Conservation (phyloP, 64 coral and sea anemone species). For the Pocillopora verrucosa region DNA sequence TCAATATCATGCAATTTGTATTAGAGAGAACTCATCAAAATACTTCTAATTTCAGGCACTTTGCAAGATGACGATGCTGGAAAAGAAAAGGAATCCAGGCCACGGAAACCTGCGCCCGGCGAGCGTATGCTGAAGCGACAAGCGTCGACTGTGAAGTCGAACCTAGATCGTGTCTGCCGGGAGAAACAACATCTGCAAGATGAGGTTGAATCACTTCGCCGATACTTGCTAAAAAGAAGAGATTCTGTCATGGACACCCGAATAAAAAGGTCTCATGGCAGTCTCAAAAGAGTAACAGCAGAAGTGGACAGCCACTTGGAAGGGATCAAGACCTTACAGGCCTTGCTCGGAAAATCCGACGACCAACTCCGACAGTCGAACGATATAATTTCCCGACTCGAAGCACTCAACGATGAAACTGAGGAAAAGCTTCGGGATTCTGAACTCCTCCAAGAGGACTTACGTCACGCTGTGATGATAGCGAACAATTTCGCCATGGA, state of each 20-base stretch:
- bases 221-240: slow-evolving; percentile 43
- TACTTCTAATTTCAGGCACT: slow-evolving; percentile 5
- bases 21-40: neutral
- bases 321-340: slow-evolving; percentile 62
- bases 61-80: neutral
- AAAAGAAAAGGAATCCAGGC: slow-evolving; percentile 17
- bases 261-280: slow-evolving; percentile 33
- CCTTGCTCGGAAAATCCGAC: slow-evolving; percentile 57
- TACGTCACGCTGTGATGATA: slow-evolving; percentile 60
- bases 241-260: slow-evolving; percentile 44
- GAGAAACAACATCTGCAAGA: slow-evolving; percentile 68
- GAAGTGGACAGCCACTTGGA: slow-evolving; percentile 41
- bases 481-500: slow-evolving; percentile 66
- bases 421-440: slow-evolving; percentile 62
- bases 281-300: neutral
- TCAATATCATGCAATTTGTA: neutral
- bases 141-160: slow-evolving; percentile 50
- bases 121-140: slow-evolving; percentile 54
- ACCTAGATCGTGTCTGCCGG: slow-evolving; percentile 53
- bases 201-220: slow-evolving; percentile 47
- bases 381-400: slow-evolving; percentile 52
- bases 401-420: slow-evolving; percentile 49
- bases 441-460: slow-evolving; percentile 41
- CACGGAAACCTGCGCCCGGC: slow-evolving; percentile 33
- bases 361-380: slow-evolving; percentile 62